phyloP scores from a whole-genome alignment of 2,888 invertebrate genomes.

The Andrena minutula region DNA sequence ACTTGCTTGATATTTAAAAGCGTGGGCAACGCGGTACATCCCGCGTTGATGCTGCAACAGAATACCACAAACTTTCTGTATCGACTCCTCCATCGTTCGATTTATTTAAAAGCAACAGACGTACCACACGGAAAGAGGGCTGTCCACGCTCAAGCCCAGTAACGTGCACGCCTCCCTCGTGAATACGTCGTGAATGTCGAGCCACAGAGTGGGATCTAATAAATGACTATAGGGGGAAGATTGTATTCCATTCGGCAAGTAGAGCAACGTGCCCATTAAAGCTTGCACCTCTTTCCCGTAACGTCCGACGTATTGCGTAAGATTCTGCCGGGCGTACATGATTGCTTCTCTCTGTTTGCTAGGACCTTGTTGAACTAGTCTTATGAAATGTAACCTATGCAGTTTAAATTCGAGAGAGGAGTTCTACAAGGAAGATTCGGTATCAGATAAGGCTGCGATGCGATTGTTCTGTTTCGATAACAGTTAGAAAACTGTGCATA shows the following conservation, averaged over 20 bases:
- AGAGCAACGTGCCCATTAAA: constrained; percentile 94
- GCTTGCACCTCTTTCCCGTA: constrained; percentile 94
- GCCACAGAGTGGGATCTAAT: constrained; percentile 91
- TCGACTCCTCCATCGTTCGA: background rate
- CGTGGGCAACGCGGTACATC: constrained; percentile 97
- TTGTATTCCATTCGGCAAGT: constrained; percentile 91
- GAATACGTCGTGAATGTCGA: constrained; percentile 93
- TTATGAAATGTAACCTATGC: constrained; percentile 92
- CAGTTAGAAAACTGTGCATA: constrained; percentile 61
- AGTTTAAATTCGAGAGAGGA: constrained; percentile 92
- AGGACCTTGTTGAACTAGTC: constrained; percentile 89
- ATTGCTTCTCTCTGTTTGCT: constrained; percentile 93
- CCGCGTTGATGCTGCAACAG: constrained; percentile 92
- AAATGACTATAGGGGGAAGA: constrained; percentile 93
- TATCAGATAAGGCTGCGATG: background rate
- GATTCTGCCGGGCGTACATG: constrained; percentile 93
- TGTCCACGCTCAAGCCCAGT: constrained; percentile 95
- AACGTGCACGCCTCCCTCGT: constrained; percentile 96
- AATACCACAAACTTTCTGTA: constrained; percentile 31
- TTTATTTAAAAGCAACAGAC: constrained; percentile 57
- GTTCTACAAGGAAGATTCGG: constrained; percentile 82
- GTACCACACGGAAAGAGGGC: constrained; percentile 94
- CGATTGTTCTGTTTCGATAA: background rate
- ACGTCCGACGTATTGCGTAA: constrained; percentile 91
- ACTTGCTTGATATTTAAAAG: constrained; percentile 97